A percentile compares a stretch with the other conserved stretches of the same genome.
Conservation (phyloP, 2,797 vertebrate genomes). For the Pitangus sulphuratus region DNA sequence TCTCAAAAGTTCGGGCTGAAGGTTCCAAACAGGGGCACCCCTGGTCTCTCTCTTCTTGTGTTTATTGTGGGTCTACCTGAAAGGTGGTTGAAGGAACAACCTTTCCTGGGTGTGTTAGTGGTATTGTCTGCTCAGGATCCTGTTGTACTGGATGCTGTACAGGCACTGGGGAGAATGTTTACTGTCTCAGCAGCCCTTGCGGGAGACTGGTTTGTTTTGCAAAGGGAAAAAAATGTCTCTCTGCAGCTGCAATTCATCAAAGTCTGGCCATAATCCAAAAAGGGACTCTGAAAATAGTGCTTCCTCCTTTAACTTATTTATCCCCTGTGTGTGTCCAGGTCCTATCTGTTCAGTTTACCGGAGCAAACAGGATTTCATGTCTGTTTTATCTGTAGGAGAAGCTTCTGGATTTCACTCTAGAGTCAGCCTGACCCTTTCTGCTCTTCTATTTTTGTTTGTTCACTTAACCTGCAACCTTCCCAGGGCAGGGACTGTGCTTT, state of each 20-base stretch:
- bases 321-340: not conserved
- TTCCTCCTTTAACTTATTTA: conserved; percentile 1
- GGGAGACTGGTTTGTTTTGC: not conserved
- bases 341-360: not conserved
- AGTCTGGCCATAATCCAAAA: not conserved
- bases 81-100: not conserved
- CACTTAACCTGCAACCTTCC: not conserved
- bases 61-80: not conserved
- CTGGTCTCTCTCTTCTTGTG: not conserved
- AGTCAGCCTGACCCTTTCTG: not conserved
- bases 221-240: not conserved
- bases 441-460: not conserved
- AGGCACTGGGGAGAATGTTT: not conserved
- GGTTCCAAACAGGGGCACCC: rapidly evolving
- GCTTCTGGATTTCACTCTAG: not conserved
- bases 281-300: not conserved
- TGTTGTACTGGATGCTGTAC: not conserved
- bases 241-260: not conserved
- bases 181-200: not conserved
- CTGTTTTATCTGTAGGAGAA: not conserved
- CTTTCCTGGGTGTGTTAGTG: not conserved
- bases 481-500: not conserved
- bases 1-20: rapidly evolving
- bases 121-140: not conserved
- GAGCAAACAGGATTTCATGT: not conserved